Evolutionary conservation across 2,888 invertebrate species (phyloP), one percentile per base, ranked within the genome.

Genomic region (Entomobrya multifasciata): DNA sequence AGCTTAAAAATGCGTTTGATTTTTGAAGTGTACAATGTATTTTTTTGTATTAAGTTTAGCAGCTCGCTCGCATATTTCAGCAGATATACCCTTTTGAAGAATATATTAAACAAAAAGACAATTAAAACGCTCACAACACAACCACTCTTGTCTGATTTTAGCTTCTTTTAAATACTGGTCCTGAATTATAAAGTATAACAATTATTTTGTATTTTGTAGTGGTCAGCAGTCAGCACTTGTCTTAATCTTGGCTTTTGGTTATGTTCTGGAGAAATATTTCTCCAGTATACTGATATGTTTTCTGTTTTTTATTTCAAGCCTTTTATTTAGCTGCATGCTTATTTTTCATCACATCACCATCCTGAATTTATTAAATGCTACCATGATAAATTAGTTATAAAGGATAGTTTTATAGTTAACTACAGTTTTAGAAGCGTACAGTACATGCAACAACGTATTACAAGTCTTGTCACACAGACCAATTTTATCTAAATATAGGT

Each of bases 241-340:
- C 49, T 70, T 72, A 67, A 49, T 36, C 72, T 85, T 79, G 79
- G 79, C 86, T 86, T 67, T 27, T 80, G 65, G 79, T 44, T 44
- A 57, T 22, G 1, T 57, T 22, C 27, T 49, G 20, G 76, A 67
- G 67, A 41, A 70, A 15, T 22, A 47, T 44, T 27, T 70, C 72
- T 81, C 81, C 80, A 60, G 67, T 76, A 81, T 81, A 81, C 81
- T 86, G 86, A 86, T 86, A 86, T 86, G 86, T 86, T 74, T 80
- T 77, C 67, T 74, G 67, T 74, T 60, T 60, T 70, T 74, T 60
- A 47, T 70, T 8, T 36, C 36, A 81, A 67, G 55, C 72, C 78
- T 70, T 78, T 30, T 65, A 15, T 57, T 52, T 79, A 80, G 80
- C 80, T 86, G 86, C 86, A 85, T 80, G 76, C 76, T 2, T 52